Percentiles rank a stretch among this genome's conserved stretches.
These are phyloP conservation scores for Hyppa rectilinea DNA, from an alignment of 2,888 invertebrate species.

Conservation along the genomic window DNA sequence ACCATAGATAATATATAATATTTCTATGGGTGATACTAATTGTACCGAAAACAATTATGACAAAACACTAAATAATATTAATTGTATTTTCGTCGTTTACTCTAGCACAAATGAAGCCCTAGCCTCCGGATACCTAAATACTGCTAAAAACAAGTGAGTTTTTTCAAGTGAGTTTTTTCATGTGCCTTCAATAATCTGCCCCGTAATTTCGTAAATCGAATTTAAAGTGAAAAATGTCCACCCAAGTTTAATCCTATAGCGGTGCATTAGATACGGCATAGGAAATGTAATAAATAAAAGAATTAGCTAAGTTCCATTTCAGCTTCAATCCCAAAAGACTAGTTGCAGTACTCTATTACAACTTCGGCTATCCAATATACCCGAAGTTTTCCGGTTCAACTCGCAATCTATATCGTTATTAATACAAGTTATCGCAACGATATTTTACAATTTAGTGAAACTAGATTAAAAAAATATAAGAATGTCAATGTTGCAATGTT, in stretches of 20 bases:
- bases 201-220: neutral
- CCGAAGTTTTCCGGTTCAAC: slow-evolving; percentile 25
- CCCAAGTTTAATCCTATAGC: neutral
- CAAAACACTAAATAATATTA: neutral
- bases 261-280: neutral
- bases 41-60: too few species aligned
- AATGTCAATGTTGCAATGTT: neutral
- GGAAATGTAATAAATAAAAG: slow-evolving; percentile 18
- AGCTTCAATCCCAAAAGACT: slow-evolving; percentile 30
- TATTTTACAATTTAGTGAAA: neutral
- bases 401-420: slow-evolving; percentile 21
- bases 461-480: neutral
- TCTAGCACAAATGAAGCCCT: neutral
- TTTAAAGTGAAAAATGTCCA: neutral
- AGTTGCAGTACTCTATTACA: slow-evolving; percentile 17
- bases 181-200: neutral
- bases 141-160: too few species aligned
- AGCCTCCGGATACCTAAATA: neutral
- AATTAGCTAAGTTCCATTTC: slow-evolving; percentile 19
- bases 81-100: neutral
- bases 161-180: too few species aligned
- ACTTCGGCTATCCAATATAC: slow-evolving; percentile 32
- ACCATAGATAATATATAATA: too few species aligned
- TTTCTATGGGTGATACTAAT: neutral
- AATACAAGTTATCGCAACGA: neutral